Evolutionary conservation across 2,888 invertebrate genomes (phyloP).

Genomic region (Pterobdella sp.): DNA sequence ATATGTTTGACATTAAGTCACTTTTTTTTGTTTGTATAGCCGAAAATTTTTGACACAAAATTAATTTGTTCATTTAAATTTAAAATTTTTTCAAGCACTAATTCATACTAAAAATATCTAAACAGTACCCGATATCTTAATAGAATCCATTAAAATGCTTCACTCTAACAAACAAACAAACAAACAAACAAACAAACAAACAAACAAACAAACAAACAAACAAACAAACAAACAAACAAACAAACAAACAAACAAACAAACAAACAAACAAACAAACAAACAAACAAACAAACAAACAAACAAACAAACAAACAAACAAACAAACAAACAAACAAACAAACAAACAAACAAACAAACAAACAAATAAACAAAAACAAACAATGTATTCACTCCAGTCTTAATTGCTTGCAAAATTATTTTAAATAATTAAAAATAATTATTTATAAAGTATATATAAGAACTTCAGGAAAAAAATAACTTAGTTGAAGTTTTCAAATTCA

Average conservation of each 20-base stretch:
- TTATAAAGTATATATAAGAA: no score
- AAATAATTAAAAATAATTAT: no score
- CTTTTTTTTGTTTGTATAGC: no score
- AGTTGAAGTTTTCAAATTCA: no score
- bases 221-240: background rate
- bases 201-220: background rate
- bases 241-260: background rate
- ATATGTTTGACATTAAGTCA: no score
- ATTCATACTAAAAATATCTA: constrained; percentile 3
- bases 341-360: background rate
- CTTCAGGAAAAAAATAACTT: no score
- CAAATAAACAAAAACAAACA: background rate
- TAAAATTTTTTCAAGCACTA: background rate
- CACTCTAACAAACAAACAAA: background rate
- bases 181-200: background rate
- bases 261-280: background rate
- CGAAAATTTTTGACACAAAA: background rate
- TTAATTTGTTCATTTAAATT: background rate
- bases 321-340: background rate
- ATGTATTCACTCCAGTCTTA: no score
- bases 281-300: background rate
- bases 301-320: background rate
- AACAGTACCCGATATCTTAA: background rate
- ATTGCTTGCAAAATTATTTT: no score
- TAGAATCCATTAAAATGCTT: background rate